These are phyloP conservation scores for Anoura caudifer DNA, from an alignment of 2,113 vertebrate species.

Conservation along the genomic window DNA sequence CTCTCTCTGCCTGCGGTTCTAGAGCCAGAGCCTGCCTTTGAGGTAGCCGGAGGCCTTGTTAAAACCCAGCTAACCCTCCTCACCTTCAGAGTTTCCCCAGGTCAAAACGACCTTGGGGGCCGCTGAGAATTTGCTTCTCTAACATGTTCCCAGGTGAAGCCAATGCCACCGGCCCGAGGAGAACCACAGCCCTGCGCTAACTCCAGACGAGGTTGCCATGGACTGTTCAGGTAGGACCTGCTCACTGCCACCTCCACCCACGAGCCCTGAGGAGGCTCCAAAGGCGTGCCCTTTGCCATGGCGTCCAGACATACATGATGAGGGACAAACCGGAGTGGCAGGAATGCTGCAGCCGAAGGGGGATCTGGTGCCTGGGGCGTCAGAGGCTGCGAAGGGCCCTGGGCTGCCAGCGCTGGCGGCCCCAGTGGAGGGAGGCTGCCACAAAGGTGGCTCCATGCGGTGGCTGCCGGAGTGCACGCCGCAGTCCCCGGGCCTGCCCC, in stretches of 20 bases:
- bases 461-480: fast-evolving
- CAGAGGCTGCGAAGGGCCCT: too few relatives aligned
- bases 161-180: fast-evolving
- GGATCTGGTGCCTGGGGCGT: not conserved
- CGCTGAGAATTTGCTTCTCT: not conserved
- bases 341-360: not conserved
- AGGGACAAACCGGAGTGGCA: fast-evolving
- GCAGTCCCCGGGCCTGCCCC: too few relatives aligned
- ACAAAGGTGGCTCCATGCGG: fast-evolving
- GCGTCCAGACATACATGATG: fast-evolving
- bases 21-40: not conserved
- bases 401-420: not conserved
- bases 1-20: not conserved
- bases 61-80: not conserved
- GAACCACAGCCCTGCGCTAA: fast-evolving
- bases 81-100: not conserved
- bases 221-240: not conserved
- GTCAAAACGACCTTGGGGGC: not conserved
- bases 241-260: not conserved
- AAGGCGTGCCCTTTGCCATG: fast-evolving
- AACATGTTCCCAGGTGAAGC: not conserved
- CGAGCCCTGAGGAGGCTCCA: not conserved
- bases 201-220: not conserved
- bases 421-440: not conserved
- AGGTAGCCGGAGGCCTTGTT: not conserved